Percentiles rank a stretch among this genome's conserved stretches.
These are phyloP conservation scores for Zalophus californianus DNA, from an alignment of 2,797 vertebrate species.

Conservation along the genomic window DNA sequence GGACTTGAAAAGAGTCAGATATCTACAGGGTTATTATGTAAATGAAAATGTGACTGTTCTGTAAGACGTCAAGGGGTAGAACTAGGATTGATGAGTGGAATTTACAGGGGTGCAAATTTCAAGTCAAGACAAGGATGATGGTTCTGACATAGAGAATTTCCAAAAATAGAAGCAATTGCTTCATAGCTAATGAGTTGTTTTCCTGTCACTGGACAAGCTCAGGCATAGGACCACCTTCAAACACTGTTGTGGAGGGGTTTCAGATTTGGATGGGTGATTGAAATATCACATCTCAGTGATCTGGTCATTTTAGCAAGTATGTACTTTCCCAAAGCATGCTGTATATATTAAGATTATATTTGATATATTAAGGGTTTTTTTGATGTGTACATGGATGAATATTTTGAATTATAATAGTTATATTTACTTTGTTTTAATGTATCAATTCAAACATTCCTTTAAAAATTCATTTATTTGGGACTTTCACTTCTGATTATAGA, in stretches of 20 bases:
- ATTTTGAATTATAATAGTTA: constrained; percentile 11
- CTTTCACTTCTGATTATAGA: neutral
- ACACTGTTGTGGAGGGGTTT: neutral
- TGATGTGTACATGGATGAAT: neutral
- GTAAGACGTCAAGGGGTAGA: neutral
- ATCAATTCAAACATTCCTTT: constrained; percentile 23
- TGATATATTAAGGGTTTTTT: constrained; percentile 26
- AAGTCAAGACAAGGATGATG: neutral
- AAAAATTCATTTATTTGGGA: neutral
- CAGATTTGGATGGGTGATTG: neutral
- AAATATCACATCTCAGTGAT: neutral
- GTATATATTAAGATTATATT: neutral
- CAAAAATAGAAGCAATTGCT: neutral
- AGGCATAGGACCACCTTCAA: neutral
- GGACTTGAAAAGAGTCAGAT: neutral
- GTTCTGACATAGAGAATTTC: neutral
- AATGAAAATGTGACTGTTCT: neutral
- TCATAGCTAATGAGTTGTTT: neutral
- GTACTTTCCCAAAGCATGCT: neutral
- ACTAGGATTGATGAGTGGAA: neutral
- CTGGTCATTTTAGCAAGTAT: neutral
- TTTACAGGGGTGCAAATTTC: neutral
- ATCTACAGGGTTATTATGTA: neutral
- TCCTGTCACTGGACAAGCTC: neutral
- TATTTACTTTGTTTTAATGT: constrained; percentile 38